phyloP scores from a whole-genome alignment of 2,113 vertebrate species.

The Dasyprocta punctata region DNA sequence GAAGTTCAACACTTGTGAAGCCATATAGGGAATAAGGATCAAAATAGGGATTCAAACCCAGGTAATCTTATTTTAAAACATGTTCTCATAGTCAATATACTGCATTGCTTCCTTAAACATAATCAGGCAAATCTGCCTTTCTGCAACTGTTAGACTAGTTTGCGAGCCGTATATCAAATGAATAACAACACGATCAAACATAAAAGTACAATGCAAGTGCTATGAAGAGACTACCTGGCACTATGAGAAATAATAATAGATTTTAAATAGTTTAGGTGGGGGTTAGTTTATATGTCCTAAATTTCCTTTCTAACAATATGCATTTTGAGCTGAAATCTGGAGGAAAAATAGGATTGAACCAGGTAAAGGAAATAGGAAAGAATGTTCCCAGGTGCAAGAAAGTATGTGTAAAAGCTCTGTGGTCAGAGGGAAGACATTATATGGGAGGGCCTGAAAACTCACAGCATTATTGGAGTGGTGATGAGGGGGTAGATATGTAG shows the following conservation, averaged over 20 bases:
- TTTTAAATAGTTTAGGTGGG: neutral
- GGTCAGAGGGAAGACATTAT: rapidly evolving
- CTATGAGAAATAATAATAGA: neutral
- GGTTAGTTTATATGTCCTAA: neutral
- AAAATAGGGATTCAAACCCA: neutral
- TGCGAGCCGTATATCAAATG: neutral
- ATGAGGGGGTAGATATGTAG: neutral
- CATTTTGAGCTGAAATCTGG: neutral
- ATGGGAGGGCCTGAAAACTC: neutral
- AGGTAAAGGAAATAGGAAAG: neutral
- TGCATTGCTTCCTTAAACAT: neutral
- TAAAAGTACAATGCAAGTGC: neutral
- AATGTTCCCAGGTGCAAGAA: neutral
- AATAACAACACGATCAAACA: neutral
- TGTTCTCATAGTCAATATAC: neutral
- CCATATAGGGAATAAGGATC: neutral
- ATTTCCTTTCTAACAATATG: neutral
- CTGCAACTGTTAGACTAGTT: neutral
- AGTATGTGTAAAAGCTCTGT: neutral
- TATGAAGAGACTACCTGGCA: neutral
- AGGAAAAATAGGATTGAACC: neutral
- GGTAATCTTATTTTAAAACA: neutral
- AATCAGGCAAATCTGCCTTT: neutral
- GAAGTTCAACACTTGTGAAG: neutral
- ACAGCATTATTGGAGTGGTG: neutral